Base-by-base conservation (phyloP, 2,888 invertebrate genomes). In the Rhabditoides inermis region DNA sequence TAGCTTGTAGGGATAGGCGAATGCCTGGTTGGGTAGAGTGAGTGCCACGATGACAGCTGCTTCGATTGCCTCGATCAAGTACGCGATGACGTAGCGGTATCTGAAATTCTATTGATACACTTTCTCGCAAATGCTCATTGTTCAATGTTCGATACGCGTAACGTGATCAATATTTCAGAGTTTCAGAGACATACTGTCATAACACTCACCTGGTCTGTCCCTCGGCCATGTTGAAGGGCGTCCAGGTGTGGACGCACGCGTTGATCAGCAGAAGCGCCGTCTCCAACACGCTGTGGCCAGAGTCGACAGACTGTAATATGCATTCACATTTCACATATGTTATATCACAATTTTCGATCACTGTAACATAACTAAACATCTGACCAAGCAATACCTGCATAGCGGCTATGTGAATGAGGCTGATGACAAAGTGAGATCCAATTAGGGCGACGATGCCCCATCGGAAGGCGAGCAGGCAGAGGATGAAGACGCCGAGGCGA, bases 161-260 rank as follows among this genome's bases (percentile, higher is more conserved):
- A n/a, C n/a, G n/a, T n/a, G n/a, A n/a, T n/a, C n/a, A n/a, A n/a
- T n/a, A n/a, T n/a, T n/a, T n/a, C n/a, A n/a, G n/a, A n/a, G n/a
- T n/a, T n/a, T n/a, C n/a, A n/a, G n/a, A n/a, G n/a, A n/a, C n/a
- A n/a, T n/a, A n/a, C n/a, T n/a, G n/a, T n/a, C n/a, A n/a, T n/a
- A n/a, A n/a, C n/a, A n/a, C n/a, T n/a, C 48, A 58, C 35, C 63
- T 37, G 2, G 69, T 68, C 3, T 44, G 40, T 6, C 70, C 68
- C 36, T 71, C 70, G 2, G 64, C 62, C 58, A 66, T 69, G 40
- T 71, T 71, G 52, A 70, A 71, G 0, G 71, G 71, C 2, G 63
- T 58, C 51, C 67, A 69, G 12, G 60, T 48, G 45, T 71, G 71
- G 30, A 71, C 60, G 18, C 58, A 50, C 2, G 56, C 54, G 32